phyloP scores from a whole-genome alignment of 2,113 vertebrate species.

The Todiramphus chloris region DNA sequence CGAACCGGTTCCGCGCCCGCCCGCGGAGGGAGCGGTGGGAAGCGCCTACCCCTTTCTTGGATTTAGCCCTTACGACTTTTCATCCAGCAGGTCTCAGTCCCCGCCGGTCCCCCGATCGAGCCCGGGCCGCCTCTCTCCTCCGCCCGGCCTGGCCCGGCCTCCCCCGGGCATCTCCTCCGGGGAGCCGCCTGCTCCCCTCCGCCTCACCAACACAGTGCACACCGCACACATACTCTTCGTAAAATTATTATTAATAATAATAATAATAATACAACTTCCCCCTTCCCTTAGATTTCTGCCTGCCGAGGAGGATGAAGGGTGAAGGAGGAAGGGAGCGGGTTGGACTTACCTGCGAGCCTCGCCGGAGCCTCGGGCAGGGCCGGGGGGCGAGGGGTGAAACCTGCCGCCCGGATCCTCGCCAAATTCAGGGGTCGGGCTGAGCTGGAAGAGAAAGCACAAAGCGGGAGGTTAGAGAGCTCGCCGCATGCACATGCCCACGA shows the following conservation, averaged over 20 bases:
- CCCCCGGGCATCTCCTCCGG: not conserved
- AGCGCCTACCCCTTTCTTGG: conserved; percentile 21
- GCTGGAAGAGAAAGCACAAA: conserved; percentile 76
- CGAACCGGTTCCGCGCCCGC: not conserved
- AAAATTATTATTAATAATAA: not conserved
- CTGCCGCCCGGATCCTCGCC: conserved; percentile 54
- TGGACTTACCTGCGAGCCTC: conserved; percentile 73
- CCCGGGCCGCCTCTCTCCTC: not conserved
- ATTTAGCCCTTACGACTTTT: not conserved
- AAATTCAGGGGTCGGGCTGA: conserved; percentile 54
- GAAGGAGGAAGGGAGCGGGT: not conserved
- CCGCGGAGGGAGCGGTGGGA: not conserved
- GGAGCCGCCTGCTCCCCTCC: not conserved
- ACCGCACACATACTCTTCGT: fast-evolving
- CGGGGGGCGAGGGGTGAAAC: not conserved
- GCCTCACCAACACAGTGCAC: not conserved
- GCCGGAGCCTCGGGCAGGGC: conserved; percentile 13
- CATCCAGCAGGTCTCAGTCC: not conserved
- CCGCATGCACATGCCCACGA: conserved; percentile 56
- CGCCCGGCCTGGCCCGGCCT: not conserved
- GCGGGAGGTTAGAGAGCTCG: conserved; percentile 71
- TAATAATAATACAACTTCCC: not conserved
- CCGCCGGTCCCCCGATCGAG: not conserved
- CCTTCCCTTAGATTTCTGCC: not conserved
- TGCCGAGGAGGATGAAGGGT: not conserved